phyloP scores from a whole-genome alignment of 2,888 invertebrate genomes.

The Ormyrus labotus region DNA sequence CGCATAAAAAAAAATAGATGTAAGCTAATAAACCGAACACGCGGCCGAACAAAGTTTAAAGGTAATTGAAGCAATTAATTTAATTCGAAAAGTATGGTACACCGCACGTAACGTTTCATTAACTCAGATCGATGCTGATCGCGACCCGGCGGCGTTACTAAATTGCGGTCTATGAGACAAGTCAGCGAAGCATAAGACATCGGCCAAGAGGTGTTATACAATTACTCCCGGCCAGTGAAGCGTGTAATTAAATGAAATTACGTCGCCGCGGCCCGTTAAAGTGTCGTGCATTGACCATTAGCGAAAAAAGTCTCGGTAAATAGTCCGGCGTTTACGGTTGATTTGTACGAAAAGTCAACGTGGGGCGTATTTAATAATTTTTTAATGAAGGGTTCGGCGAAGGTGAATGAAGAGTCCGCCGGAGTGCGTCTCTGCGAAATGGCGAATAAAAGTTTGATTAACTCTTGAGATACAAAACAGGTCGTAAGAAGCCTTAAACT shows the following conservation, averaged over 20 bases:
- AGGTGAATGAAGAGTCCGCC: background rate
- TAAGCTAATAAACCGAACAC: too few relatives aligned
- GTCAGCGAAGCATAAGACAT: conserved; percentile 22
- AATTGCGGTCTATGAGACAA: conserved; percentile 45
- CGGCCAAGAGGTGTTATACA: conserved; percentile 44
- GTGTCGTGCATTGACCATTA: conserved; percentile 21
- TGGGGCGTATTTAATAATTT: background rate
- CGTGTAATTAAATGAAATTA: conserved; percentile 48
- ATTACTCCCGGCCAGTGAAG: conserved; percentile 36
- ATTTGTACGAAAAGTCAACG: too few relatives aligned
- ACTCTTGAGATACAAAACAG: conserved; percentile 6
- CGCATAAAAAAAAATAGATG: too few relatives aligned
- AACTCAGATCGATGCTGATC: conserved; percentile 23
- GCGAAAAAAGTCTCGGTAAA: background rate
- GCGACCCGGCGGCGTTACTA: background rate
- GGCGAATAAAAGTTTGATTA: conserved; percentile 19
- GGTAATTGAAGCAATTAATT: conserved; percentile 28
- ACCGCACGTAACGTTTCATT: conserved; percentile 45
- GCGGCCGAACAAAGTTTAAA: background rate
- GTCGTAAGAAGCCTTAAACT: conserved; percentile 35
- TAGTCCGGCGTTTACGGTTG: too few relatives aligned
- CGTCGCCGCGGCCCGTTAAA: conserved; percentile 23
- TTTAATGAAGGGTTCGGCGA: background rate
- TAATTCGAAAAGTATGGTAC: conserved; percentile 38
- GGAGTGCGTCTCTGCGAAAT: background rate